These are phyloP conservation scores for Ormia ochracea DNA, from an alignment of 2,888 invertebrate genomes.

Conservation along the genomic window DNA sequence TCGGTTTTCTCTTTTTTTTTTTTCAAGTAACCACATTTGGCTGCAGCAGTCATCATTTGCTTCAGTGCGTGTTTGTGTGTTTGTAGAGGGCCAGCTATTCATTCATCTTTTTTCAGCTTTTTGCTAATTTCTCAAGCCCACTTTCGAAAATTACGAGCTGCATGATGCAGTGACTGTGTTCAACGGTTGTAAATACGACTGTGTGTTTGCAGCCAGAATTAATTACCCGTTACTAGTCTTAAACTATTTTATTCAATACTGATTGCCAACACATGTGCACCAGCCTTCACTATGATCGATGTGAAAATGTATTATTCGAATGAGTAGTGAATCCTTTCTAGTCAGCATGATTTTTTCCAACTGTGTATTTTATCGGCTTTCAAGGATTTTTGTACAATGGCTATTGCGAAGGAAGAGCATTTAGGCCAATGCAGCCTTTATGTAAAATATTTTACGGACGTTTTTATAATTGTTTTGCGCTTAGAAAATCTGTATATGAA, in stretches of 20 bases:
- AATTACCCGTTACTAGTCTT: conserved; percentile 56
- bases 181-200: conserved; percentile 23
- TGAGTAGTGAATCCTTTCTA: too few relatives aligned
- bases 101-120: neutral
- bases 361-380: too few relatives aligned
- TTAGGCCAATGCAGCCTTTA: too few relatives aligned
- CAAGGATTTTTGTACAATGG: too few relatives aligned
- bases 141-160: conserved; percentile 35
- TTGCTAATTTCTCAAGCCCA: conserved; percentile 41
- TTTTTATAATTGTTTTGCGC: too few relatives aligned
- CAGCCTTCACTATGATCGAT: too few relatives aligned
- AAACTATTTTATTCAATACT: conserved; percentile 45
- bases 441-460: too few relatives aligned
- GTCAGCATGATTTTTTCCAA: too few relatives aligned
- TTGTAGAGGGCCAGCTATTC: neutral
- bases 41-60: conserved; percentile 16
- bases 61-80: neutral
- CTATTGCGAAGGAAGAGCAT: too few relatives aligned
- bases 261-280: neutral
- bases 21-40: conserved; percentile 45
- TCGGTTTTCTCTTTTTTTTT: neutral
- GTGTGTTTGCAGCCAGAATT: conserved; percentile 52
- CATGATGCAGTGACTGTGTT: conserved; percentile 6
- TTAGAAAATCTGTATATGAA: too few relatives aligned
- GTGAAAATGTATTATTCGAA: too few relatives aligned